phyloP scores from a whole-genome alignment of 2,888 invertebrate species.

The Plebejus argus region DNA sequence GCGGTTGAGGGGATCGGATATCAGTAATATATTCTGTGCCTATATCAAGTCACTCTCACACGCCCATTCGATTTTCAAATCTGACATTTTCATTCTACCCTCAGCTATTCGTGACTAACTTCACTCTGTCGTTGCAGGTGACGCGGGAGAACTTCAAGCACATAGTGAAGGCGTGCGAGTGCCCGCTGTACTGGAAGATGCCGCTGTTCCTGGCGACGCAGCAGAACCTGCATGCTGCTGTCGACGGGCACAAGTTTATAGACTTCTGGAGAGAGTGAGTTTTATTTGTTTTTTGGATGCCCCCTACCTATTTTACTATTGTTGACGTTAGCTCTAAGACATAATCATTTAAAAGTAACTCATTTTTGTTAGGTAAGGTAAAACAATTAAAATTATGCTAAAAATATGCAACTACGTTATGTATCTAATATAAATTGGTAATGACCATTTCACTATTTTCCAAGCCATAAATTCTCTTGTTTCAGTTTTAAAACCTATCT shows the following conservation, averaged over 20 bases:
- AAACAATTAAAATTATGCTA: background rate
- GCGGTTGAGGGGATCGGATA: no score
- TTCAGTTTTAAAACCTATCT: background rate
- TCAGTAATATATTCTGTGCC: no score
- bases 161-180: conserved; percentile 91
- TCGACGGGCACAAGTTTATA: conserved; percentile 91
- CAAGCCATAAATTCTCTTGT: background rate
- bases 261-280: conserved; percentile 96
- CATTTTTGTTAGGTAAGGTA: no score
- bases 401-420: background rate
- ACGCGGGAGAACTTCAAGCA: conserved; percentile 84
- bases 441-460: background rate
- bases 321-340: no score
- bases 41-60: no score
- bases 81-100: background rate
- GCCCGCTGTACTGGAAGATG: conserved; percentile 98
- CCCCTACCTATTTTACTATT: no score
- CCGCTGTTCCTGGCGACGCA: conserved; percentile 94
- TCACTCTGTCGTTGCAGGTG: conserved; percentile 56
- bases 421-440: background rate
- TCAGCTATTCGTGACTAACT: background rate
- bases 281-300: conserved; percentile 40
- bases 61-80: no score
- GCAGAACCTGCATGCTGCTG: conserved; percentile 85
- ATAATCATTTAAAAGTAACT: no score